Percentiles rank a stretch among this genome's conserved stretches.
These are phyloP conservation scores for Melanophora roralis DNA, from an alignment of 2,888 invertebrate species.

Conservation along the genomic window DNA sequence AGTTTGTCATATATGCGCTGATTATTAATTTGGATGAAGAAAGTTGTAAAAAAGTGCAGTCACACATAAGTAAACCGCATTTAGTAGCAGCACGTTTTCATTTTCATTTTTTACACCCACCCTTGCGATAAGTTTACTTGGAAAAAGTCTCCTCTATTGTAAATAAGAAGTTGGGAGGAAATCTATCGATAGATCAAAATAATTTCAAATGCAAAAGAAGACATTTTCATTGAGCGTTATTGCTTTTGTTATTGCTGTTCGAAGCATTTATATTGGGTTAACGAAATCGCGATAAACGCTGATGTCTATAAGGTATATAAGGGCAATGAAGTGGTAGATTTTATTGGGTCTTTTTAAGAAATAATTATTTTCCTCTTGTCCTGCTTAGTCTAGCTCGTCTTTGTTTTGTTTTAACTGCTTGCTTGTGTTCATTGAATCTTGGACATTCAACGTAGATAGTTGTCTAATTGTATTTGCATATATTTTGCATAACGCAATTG, in stretches of 20 bases:
- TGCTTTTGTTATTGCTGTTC: constrained; percentile 45
- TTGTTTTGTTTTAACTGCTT: constrained; percentile 17
- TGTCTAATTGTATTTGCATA: constrained; percentile 73
- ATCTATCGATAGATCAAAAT: constrained; percentile 69
- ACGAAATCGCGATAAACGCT: constrained; percentile 60
- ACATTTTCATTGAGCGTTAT: constrained; percentile 61
- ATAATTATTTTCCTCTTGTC: constrained; percentile 38
- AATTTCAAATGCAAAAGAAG: constrained; percentile 68
- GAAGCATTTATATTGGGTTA: constrained; percentile 51
- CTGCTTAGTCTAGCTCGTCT: not conserved
- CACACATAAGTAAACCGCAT: constrained; percentile 21
- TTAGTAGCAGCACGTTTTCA: not conserved
- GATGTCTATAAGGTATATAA: constrained; percentile 49
- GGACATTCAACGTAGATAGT: constrained; percentile 19
- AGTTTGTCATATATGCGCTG: too few species aligned
- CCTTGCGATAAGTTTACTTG: constrained; percentile 70
- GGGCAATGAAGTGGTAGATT: constrained; percentile 41
- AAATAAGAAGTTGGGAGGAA: constrained; percentile 60
- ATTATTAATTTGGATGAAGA: too few species aligned
- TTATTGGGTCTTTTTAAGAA: constrained; percentile 44
- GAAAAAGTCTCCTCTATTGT: too few species aligned
- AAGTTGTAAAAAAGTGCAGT: not conserved
- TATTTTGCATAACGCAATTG: constrained; percentile 76
- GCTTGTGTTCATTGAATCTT: constrained; percentile 42
- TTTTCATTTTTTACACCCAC: constrained; percentile 46